These are phyloP conservation scores for Drosophila erecta DNA, from an alignment of 1,140 invertebrate species.

Conservation along the genomic window DNA sequence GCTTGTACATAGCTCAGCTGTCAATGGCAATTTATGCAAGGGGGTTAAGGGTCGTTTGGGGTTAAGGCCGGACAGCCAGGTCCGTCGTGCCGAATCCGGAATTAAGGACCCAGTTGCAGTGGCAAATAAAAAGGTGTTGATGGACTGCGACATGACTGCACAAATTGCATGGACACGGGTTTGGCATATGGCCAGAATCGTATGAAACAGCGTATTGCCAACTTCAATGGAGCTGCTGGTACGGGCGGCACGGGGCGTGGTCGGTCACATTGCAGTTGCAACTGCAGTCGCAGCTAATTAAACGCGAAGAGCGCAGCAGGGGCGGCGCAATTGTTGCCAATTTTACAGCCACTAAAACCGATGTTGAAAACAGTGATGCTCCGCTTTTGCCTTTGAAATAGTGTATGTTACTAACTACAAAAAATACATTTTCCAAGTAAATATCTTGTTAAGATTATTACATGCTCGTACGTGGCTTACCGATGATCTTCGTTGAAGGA, in stretches of 20 bases:
- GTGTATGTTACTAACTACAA: too few species aligned
- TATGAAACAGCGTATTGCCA: slow-evolving; percentile 12
- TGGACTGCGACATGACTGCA: slow-evolving; percentile 75
- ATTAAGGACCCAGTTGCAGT: slow-evolving; percentile 14
- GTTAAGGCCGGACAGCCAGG: too few species aligned
- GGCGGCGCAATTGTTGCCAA: slow-evolving; percentile 48
- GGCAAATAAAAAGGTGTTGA: slow-evolving; percentile 74
- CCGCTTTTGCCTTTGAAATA: neutral
- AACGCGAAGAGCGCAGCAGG: slow-evolving; percentile 64
- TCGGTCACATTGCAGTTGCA: slow-evolving; percentile 31
- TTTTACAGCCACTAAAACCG: slow-evolving; percentile 19
- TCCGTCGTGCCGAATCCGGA: neutral
- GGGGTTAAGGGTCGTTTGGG: neutral
- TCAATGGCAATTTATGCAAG: slow-evolving; percentile 42
- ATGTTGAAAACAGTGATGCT: neutral
- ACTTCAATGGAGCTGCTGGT: neutral
- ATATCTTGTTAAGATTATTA: too few species aligned
- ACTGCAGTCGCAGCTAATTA: slow-evolving; percentile 72
- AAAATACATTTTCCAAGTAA: too few species aligned
- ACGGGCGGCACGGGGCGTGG: neutral
- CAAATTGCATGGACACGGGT: slow-evolving; percentile 70
- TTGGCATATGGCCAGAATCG: slow-evolving; percentile 65
- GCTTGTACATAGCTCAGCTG: neutral
- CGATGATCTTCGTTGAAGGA: too few species aligned
- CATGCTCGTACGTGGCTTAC: too few species aligned